Conservation (phyloP, 2,888 invertebrate species). For the Drosophila algonquin region DNA sequence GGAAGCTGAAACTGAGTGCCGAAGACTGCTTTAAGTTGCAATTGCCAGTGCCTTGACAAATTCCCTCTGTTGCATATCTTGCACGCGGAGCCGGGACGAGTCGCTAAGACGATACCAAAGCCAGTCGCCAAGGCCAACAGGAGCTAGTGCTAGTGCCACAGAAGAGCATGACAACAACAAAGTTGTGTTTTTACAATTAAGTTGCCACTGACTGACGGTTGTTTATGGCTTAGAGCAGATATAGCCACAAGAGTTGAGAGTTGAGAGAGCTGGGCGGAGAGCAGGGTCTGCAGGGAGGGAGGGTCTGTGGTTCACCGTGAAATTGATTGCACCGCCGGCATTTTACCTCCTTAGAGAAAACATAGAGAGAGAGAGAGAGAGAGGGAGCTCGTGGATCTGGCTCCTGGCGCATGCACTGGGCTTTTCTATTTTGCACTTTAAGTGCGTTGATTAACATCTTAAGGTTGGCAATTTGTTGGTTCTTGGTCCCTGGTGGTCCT, state of each 20-base stretch:
- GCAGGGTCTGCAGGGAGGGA: not conserved
- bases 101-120: slow-evolving; percentile 33
- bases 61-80: slow-evolving; percentile 44
- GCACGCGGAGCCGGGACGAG: too few species aligned
- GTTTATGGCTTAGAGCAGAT: slow-evolving; percentile 25
- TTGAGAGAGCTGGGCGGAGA: not conserved
- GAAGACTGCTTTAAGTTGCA: slow-evolving; percentile 30
- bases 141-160: slow-evolving; percentile 3
- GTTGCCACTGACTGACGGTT: slow-evolving; percentile 50
- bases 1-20: slow-evolving; percentile 1
- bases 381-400: not conserved
- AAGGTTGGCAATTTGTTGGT: not conserved
- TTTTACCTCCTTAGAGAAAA: slow-evolving; percentile 26
- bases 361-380: not conserved
- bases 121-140: slow-evolving; percentile 8
- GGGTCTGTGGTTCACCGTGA: slow-evolving; percentile 48
- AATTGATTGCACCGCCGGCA: slow-evolving; percentile 72
- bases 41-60: slow-evolving; percentile 31
- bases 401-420: slow-evolving; percentile 9
- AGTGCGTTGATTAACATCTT: slow-evolving; percentile 13
- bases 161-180: slow-evolving; percentile 20
- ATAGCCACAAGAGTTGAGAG: not conserved
- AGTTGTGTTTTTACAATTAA: slow-evolving; percentile 63
- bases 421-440: not conserved
- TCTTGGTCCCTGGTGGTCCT: too few species aligned